Evolutionary conservation across 2,888 invertebrate genomes (phyloP).

Genomic region (Nezara viridula): DNA sequence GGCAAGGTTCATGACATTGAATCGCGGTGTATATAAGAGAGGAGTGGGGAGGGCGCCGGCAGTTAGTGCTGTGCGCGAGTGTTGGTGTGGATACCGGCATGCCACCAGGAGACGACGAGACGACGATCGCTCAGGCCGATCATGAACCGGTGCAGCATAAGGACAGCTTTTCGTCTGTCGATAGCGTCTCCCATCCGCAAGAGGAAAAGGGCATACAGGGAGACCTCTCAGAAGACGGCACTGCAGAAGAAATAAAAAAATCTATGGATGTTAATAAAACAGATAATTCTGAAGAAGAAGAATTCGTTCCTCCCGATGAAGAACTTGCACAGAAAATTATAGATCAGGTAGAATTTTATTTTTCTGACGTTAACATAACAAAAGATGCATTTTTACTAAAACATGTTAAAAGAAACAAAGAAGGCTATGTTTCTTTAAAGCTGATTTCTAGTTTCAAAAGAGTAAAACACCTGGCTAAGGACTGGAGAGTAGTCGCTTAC

Average conservation of each 20-base stretch:
- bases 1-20: conserved; percentile 63
- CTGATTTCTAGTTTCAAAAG: conserved; percentile 95
- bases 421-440: conserved; percentile 95
- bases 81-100: conserved; percentile 12
- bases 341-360: conserved; percentile 94
- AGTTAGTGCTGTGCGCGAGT: conserved; percentile 57
- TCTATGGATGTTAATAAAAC: background rate
- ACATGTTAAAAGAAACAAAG: conserved; percentile 94
- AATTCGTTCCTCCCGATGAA: conserved; percentile 78
- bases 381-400: conserved; percentile 96
- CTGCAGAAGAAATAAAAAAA: conserved; percentile 34
- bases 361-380: conserved; percentile 93
- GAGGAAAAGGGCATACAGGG: conserved; percentile 75
- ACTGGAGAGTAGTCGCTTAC: conserved; percentile 93
- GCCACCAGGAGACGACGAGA: conserved; percentile 45
- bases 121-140: conserved; percentile 18
- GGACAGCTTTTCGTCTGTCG: conserved; percentile 76
- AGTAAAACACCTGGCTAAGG: conserved; percentile 93
- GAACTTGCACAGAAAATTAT: conserved; percentile 85
- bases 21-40: conserved; percentile 61
- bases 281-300: conserved; percentile 70
- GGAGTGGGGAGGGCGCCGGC: conserved; percentile 61
- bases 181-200: conserved; percentile 69
- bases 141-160: conserved; percentile 66
- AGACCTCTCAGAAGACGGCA: conserved; percentile 41